These are phyloP conservation scores for Coracias cyanogaster DNA, from an alignment of 2,797 vertebrate species.

Conservation along the genomic window DNA sequence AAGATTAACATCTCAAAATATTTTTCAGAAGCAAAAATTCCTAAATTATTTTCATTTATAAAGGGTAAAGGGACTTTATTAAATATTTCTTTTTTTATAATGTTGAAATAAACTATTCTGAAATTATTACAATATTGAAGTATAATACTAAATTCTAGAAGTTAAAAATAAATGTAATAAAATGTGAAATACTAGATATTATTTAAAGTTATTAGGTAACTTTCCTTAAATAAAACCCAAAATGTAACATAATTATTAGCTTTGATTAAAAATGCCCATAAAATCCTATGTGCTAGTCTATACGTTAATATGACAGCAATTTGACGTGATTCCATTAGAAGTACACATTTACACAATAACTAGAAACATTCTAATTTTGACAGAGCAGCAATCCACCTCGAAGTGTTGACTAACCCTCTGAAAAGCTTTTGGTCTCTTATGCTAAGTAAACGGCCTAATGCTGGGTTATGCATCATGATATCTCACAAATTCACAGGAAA, in stretches of 20 bases:
- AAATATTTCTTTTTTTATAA: not conserved
- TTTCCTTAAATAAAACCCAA: not conserved
- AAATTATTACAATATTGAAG: not conserved
- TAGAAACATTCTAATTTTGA: not conserved
- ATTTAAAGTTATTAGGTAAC: not conserved
- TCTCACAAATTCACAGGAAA: not conserved
- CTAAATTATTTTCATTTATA: not conserved
- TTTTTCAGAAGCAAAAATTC: constrained; percentile 2
- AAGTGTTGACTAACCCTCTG: not conserved
- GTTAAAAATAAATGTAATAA: not conserved
- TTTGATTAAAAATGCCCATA: not conserved
- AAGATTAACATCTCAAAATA: not conserved
- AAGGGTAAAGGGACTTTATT: not conserved
- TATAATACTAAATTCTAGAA: not conserved
- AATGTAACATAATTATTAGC: not conserved
- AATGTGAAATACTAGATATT: not conserved
- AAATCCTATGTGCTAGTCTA: not conserved
- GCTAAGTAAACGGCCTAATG: not conserved
- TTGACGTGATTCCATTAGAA: not conserved
- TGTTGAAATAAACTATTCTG: not conserved
- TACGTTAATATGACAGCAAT: not conserved
- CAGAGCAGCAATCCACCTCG: not conserved
- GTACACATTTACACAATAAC: not conserved
- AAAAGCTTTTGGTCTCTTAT: not conserved
- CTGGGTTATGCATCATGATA: not conserved